These are phyloP conservation scores for Dinomys branickii DNA, from an alignment of 2,113 vertebrate genomes.

Conservation along the genomic window DNA sequence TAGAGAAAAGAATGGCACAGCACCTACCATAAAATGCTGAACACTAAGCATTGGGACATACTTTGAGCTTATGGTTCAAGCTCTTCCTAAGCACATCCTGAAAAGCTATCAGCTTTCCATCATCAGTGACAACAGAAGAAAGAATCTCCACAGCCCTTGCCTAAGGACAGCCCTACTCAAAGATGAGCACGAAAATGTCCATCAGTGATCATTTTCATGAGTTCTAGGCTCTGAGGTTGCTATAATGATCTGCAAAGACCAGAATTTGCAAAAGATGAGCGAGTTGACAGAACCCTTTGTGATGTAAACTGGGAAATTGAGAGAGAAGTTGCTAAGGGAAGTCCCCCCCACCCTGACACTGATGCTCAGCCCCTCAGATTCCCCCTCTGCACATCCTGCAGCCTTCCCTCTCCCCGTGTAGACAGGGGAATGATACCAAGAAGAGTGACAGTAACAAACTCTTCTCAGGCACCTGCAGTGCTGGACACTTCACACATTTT, in stretches of 20 bases:
- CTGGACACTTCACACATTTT: neutral
- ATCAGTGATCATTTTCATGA: neutral
- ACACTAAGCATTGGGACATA: neutral
- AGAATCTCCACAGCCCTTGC: neutral
- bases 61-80: neutral
- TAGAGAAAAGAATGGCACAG: neutral
- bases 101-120: neutral
- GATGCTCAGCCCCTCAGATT: neutral
- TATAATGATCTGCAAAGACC: neutral
- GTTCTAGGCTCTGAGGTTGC: neutral
- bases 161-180: slow-evolving; percentile 17
- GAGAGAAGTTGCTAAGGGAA: neutral
- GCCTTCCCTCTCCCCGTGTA: neutral
- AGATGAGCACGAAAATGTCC: neutral
- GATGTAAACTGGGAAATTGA: neutral
- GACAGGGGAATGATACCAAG: neutral
- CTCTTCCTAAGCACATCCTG: neutral
- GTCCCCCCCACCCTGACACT: neutral
- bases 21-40: neutral
- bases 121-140: neutral
- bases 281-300: neutral
- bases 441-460: neutral
- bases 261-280: slow-evolving; percentile 6
- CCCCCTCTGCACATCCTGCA: neutral
- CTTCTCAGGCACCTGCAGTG: neutral